Evolutionary conservation across 1,140 invertebrate genomes (phyloP), one percentile per base, ranked within the genome.

Genomic region (Pygmarrhopalites habei): DNA sequence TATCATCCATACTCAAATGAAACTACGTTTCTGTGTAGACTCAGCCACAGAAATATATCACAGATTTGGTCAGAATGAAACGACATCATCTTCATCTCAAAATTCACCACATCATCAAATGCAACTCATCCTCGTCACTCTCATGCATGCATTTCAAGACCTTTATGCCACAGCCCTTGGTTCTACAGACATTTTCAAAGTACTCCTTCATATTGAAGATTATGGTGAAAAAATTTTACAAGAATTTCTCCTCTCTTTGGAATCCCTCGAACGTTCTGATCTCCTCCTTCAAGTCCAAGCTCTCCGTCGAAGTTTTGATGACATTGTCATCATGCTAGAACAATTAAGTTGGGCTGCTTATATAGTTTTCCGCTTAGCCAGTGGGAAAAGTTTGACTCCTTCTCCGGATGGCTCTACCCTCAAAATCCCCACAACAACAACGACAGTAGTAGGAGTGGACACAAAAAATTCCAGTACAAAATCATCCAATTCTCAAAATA

Each of bases 281-380:
- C 35, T 67, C 44, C 58, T 67, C 4, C 32, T 44, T 1, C 60
- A 67, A 47, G 52, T 67, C 15, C 61, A 67, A 32, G 43, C 53
- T 29, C 41, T 67, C 1, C 32, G 65, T 10, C 25, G 65, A 23
- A 63, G 43, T 19, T 49, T 67, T 29, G 65, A 67, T 47, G 65
- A 67, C 26, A 59, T 67, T 30, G 65, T 67, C 1, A 67, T 67
- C 53, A 51, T 60, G 21, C n/a, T 67, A 7, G 65, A 67, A 30
- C 62, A 67, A 35, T 41, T 67, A 15, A 64, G 61, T 19, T 67
- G 65, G 65, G 60, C 56, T 7, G 46, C 60, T 1, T 67, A 59
- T 60, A 52, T 60, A 3, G 52, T 67, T 3, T 64, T 29, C 26
- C 41, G 65, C 17, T 49, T 67, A 1, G 60, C 65, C 17, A 59